phyloP scores from a whole-genome alignment of 37 sponge, comb jelly and placozoan species.

The Haliclona indistincta region DNA sequence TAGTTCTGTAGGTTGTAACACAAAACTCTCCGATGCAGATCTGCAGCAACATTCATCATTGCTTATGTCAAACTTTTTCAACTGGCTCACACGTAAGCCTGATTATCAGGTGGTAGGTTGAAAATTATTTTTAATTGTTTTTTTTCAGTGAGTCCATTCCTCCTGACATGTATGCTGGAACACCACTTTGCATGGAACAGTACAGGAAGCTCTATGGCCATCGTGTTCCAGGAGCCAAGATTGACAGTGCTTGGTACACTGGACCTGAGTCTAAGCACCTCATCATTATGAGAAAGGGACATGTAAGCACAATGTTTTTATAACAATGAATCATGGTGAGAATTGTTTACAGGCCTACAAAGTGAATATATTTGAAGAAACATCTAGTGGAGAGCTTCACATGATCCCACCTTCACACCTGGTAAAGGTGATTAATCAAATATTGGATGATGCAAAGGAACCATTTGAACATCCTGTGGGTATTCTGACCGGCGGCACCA shows the following conservation, averaged over 20 bases:
- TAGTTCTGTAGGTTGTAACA: too few species aligned
- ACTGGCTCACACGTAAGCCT: conserved; percentile 40
- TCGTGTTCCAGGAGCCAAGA: conserved; percentile 52
- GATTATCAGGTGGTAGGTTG: background rate
- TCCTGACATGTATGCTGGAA: conserved; percentile 39
- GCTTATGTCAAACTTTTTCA: conserved; percentile 25
- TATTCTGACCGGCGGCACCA: conserved; percentile 73
- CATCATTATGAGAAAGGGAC: conserved; percentile 73
- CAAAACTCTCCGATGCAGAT: too few species aligned
- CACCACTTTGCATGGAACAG: conserved; percentile 79
- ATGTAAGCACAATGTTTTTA: conserved; percentile 41
- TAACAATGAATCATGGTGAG: background rate
- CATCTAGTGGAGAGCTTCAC: conserved; percentile 9
- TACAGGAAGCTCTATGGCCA: conserved; percentile 55
- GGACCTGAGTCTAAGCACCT: conserved; percentile 50
- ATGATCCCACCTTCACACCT: too few species aligned
- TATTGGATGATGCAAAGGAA: conserved; percentile 29
- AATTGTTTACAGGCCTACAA: background rate
- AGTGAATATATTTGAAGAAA: background rate
- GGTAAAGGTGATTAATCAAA: too few species aligned
- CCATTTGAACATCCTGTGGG: conserved; percentile 60
- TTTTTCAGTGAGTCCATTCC: conserved; percentile 51
- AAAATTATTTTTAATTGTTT: background rate
- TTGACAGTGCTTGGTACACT: conserved; percentile 41
- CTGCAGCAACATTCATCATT: conserved; percentile 16